phyloP scores from a whole-genome alignment of 2,888 invertebrate genomes.

The Morinoia aosen region DNA sequence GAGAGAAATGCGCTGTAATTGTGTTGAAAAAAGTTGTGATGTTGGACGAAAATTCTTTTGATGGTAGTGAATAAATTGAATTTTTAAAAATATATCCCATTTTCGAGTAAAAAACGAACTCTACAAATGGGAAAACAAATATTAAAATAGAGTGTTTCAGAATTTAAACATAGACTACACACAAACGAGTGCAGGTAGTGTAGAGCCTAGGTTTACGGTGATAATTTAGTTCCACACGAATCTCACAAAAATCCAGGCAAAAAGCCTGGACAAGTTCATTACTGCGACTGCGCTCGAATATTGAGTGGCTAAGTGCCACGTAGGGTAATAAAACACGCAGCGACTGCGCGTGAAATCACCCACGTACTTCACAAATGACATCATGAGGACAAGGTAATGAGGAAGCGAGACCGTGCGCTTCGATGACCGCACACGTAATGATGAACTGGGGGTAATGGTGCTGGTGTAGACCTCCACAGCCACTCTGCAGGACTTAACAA shows the following conservation, averaged over 20 bases:
- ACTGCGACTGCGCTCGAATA: neutral
- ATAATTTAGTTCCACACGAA: neutral
- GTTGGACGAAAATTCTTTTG: neutral
- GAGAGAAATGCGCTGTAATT: too few species aligned
- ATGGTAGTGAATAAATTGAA: neutral
- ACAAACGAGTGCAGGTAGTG: neutral
- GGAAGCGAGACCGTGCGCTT: neutral
- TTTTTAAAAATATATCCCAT: too few species aligned
- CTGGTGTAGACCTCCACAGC: neutral
- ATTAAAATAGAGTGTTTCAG: too few species aligned
- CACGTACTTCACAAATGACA: neutral
- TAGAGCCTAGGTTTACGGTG: neutral
- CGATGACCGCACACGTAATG: neutral
- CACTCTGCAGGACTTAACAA: neutral
- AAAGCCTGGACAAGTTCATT: neutral
- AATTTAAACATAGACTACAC: neutral
- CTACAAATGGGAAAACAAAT: too few species aligned
- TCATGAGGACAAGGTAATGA: constrained; percentile 3
- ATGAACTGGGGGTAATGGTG: neutral
- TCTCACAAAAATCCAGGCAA: neutral
- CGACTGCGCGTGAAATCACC: neutral
- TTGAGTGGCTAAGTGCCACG: neutral
- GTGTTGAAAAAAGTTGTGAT: too few species aligned
- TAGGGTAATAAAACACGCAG: neutral
- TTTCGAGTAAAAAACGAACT: too few species aligned